phyloP scores from a whole-genome alignment of 2,113 vertebrate genomes.

The Nycticorax nycticorax region DNA sequence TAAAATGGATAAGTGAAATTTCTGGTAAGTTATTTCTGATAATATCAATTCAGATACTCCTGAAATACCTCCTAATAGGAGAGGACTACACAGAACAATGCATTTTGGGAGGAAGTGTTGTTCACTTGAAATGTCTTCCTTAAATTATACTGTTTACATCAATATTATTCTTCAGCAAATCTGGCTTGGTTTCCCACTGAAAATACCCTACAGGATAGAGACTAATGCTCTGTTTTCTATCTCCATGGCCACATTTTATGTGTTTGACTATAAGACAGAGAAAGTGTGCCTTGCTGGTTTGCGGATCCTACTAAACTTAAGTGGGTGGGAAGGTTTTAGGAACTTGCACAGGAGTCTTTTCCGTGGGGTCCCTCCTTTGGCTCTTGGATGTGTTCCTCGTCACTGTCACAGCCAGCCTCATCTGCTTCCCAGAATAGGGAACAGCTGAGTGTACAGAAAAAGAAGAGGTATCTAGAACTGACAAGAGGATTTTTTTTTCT shows the following conservation, averaged over 20 bases:
- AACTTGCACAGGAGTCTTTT: background rate
- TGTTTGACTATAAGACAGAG: background rate
- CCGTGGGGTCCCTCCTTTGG: background rate
- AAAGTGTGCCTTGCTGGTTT: background rate
- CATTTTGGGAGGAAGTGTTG: background rate
- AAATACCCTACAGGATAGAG: background rate
- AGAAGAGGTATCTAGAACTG: background rate
- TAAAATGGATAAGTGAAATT: background rate
- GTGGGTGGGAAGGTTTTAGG: background rate
- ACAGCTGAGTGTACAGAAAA: background rate
- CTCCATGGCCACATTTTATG: background rate
- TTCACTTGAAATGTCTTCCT: background rate
- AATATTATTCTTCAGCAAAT: background rate
- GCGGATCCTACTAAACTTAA: background rate
- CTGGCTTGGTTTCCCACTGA: background rate
- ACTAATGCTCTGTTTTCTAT: background rate
- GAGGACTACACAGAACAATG: background rate
- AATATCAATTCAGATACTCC: background rate
- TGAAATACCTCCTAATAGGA: background rate
- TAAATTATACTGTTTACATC: background rate
- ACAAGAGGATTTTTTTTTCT: background rate
- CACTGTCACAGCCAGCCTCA: background rate
- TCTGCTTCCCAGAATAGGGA: background rate
- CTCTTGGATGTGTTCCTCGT: background rate
- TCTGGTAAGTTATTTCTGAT: background rate